Conservation (phyloP, 1,140 invertebrate genomes). For the Geopemphigus sp. region DNA sequence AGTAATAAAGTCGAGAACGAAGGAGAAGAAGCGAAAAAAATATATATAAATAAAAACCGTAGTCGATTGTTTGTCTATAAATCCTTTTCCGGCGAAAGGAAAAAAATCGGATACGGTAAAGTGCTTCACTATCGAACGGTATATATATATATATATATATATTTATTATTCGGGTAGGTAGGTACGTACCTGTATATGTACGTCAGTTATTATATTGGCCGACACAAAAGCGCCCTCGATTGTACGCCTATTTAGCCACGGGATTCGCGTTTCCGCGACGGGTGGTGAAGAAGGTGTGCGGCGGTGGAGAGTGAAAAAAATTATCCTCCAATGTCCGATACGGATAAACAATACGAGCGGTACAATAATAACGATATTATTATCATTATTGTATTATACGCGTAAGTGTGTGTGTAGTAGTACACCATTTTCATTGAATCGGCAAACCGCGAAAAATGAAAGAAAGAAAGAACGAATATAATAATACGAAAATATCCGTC, state of each 20-base stretch:
- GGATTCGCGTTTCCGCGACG: slow-evolving; percentile 30
- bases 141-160: too few species aligned
- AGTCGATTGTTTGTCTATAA: slow-evolving; percentile 5
- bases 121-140: neutral
- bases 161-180: neutral
- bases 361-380: too few species aligned
- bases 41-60: neutral
- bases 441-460: neutral
- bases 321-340: slow-evolving; percentile 28
- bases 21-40: neutral
- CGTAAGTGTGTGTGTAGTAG: too few species aligned
- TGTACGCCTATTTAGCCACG: slow-evolving; percentile 40
- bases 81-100: slow-evolving; percentile 16
- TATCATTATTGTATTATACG: too few species aligned
- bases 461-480: neutral
- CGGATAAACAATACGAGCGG: slow-evolving; percentile 44
- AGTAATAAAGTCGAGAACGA: neutral
- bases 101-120: neutral
- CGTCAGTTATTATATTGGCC: neutral
- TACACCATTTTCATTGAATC: slow-evolving; percentile 28
- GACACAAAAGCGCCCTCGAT: slow-evolving; percentile 43
- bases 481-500: slow-evolving; percentile 15
- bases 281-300: neutral
- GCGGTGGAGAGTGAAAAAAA: slow-evolving; percentile 3
- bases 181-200: too few species aligned